Evolutionary conservation across 64 coral and sea anemone species (phyloP), one percentile per base, ranked within the genome.

Genomic region (Actinia equina): DNA sequence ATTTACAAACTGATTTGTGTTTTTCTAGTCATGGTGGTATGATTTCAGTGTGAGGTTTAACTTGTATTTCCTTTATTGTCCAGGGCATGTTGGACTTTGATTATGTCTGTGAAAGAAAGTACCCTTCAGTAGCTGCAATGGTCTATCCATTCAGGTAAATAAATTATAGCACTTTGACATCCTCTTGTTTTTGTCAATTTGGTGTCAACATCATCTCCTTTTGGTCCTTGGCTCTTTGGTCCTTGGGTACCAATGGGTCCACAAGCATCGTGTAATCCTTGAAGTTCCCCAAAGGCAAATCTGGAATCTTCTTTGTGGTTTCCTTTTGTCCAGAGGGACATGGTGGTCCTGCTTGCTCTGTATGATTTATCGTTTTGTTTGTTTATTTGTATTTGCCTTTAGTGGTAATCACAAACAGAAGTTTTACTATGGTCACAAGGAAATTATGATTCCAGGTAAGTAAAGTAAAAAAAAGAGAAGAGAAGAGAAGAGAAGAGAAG

Each of bases 61-160:
- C 2, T 65, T 65, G 58, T 60, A 16, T 65, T 65, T 65, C 23
- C 19, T 30, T 74, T 37, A 71, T 20, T 80, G 86, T 88, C 23
- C 51, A 99, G 97, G 97, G 97, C 54, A 99, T 99, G 97, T 64
- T 99, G 30, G 97, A 99, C 83, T 99, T 99, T 91, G 97, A 99
- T 88, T 99, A 95, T 85, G 97, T 99, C 11, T 99, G 97, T 79
- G 97, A 99, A 84, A 89, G 97, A 54, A 92, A 89, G 53, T 87
- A 59, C 71, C 97, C 97, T 0, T 99, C 97, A 69, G 97, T 99
- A 4, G 90, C 97, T 20, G 97, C 97, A 5, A 95, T 99, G 91
- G 97, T 99, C 16, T 99, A 99, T 77, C 97, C 97, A 43, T 99
- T 99, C 77, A 99, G 97, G 97, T 99, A 37, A 37, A 37, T 99